Percentiles rank a stretch among this genome's conserved stretches.
Evolutionary conservation across 2,888 invertebrate genomes (phyloP).

Genomic region (Neoaliturus tenellus): DNA sequence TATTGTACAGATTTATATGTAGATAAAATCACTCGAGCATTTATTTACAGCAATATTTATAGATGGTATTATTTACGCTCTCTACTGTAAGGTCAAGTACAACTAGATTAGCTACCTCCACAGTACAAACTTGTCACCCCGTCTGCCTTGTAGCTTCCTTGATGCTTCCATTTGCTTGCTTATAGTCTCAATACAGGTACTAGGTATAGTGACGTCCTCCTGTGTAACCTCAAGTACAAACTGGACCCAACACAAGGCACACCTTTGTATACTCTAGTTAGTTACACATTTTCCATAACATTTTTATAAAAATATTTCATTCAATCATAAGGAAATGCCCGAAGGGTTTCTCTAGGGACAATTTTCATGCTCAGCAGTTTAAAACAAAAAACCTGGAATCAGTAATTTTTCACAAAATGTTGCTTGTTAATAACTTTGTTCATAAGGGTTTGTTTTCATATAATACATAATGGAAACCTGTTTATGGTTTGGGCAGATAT

Average conservation of each 20-base stretch:
- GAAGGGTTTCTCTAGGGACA: too few species aligned
- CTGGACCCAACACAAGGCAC: not conserved
- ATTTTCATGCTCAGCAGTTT: too few species aligned
- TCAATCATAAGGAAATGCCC: too few species aligned
- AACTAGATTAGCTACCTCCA: slow-evolving; percentile 44
- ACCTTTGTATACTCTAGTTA: not conserved
- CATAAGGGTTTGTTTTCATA: too few species aligned
- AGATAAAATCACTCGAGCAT: slow-evolving; percentile 13
- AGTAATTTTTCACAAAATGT: not conserved
- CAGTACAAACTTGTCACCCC: slow-evolving; percentile 40
- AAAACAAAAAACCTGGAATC: too few species aligned
- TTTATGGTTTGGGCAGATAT: too few species aligned
- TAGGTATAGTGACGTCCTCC: slow-evolving; percentile 37
- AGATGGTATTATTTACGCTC: slow-evolving; percentile 48
- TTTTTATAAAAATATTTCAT: too few species aligned
- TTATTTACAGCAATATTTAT: slow-evolving; percentile 51
- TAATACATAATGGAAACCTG: too few species aligned
- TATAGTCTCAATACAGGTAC: slow-evolving; percentile 46
- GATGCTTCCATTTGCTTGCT: slow-evolving; percentile 48
- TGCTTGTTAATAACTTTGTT: too few species aligned
- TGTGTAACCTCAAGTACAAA: slow-evolving; percentile 49
- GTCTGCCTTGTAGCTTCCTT: slow-evolving; percentile 35
- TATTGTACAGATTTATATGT: slow-evolving; percentile 42
- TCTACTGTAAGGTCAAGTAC: slow-evolving; percentile 30
- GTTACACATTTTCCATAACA: too few species aligned